Base-by-base conservation (phyloP, 1,140 invertebrate species). In the Dendroctonus ponderosae region DNA sequence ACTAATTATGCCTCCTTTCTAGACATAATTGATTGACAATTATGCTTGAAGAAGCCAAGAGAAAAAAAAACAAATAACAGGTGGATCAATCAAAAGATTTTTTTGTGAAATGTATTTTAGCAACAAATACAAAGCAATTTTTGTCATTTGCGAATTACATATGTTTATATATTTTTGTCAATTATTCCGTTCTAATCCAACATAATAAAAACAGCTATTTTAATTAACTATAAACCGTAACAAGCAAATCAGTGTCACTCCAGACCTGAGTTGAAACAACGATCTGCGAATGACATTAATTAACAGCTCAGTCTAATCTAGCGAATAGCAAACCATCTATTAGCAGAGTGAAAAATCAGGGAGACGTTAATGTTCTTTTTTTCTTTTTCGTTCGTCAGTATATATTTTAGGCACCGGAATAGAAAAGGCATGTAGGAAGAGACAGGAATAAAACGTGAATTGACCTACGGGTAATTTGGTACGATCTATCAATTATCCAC, bases 291-390 rank as follows among this genome's bases (percentile, higher is more conserved):
- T 59, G 56, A 59, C 38, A 43, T 59, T 43, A 59, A 59, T 59
- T 59, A 59, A 59, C 26, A 46, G 38, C 57, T 37, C 37, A 59
- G 15, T 15, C 57, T 59, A 59, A 59, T 59, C 42, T 38, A 46
- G 26, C 38, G 5, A 42, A 44, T 46, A 59, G 48, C 57, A 59
- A 59, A 15, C 37, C 42, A 59, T 59, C 57, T 59, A 59, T 46
- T 59, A 57, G 42, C 8, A 59, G 57, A 37, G 43, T 59, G 57
- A 59, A 59, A 59, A 59, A 59, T 59, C 9, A 37, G 11, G 57
- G 43, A 11, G 14, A 15, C 44, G 48, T 59, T 59, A 59, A 12
- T n/a, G 14, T 6, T 37, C 57, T 59, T 59, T 59, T 59, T 59
- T 38, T 15, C 12, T 5, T 26, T 26, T 12, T 57, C n/a, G 40